Base-by-base conservation (phyloP, 2,888 invertebrate species). In the Miltochrista miniata region DNA sequence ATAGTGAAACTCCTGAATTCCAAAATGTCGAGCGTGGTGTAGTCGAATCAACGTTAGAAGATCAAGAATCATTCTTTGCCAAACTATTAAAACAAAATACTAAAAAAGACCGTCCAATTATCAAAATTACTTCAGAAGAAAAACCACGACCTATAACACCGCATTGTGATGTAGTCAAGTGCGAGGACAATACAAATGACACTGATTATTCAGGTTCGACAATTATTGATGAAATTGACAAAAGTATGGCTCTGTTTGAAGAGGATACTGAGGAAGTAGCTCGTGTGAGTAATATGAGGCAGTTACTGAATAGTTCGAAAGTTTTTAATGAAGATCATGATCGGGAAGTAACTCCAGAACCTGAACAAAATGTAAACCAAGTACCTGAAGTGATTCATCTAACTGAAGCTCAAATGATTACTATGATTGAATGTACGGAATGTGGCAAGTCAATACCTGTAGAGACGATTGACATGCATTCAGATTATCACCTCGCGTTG, bases 401-500 rank as follows among this genome's bases (percentile, higher is more conserved):
- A 8, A 53, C 54, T 38, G 53, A 54, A 38, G 46, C 47, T 40
- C 41, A 45, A 38, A 59, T 58, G 40, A 36, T 58, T 15, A 79
- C 81, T 41, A 72, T 59, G 10, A 74, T 82, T 42, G 59, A 70
- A 41, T 97, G 97, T 79, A 76, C 92, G 1, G 93, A 95, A 71
- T 97, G 97, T 82, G 90, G 92, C 5, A 93, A 93, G 73, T 74
- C 79, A 38, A 83, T 97, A 69, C 72, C 89, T 18, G 63, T 86
- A 3, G 87, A 93, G 74, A 92, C 93, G 54, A 79, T 95, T 51
- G 93, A 92, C 31, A 94, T 93, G 51, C 98, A 98, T 81, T 82
- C 93, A 11, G 97, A 96, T 78, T 95, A 93, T 70, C 96, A 96
- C 79, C 85, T 94, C 46, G 96, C 96, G 0, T 79, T 94, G 51